These are phyloP conservation scores for Meda fulgida DNA, from an alignment of 2,797 vertebrate species.

Conservation along the genomic window DNA sequence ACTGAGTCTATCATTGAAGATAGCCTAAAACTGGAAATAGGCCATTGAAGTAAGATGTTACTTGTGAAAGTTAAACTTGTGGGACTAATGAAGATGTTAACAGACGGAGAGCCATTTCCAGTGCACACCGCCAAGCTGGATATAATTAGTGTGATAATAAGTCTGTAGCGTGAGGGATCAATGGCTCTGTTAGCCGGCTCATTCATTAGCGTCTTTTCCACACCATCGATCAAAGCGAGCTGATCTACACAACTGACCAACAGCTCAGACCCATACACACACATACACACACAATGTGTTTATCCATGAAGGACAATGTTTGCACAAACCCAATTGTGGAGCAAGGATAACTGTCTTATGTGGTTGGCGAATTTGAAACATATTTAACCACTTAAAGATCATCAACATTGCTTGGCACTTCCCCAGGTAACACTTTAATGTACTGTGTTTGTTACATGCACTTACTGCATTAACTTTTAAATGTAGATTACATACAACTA, in stretches of 20 bases:
- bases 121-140: constrained; percentile 39
- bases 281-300: not conserved
- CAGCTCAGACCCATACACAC: not conserved
- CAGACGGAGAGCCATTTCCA: constrained; percentile 35
- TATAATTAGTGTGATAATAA: constrained; percentile 49
- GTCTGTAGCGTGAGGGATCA: constrained; percentile 32
- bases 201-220: constrained; percentile 42
- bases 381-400: not conserved
- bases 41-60: constrained; percentile 12
- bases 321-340: not conserved
- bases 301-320: not conserved
- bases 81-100: constrained; percentile 27
- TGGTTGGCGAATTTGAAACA: not conserved
- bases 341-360: not conserved
- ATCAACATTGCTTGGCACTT: not conserved
- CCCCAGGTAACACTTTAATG: no score
- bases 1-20: no score
- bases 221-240: constrained; percentile 28
- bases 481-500: no score
- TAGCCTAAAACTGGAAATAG: not conserved
- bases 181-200: constrained; percentile 21
- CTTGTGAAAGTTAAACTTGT: constrained; percentile 11
- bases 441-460: no score
- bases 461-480: no score
- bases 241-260: constrained; percentile 19